A percentile compares a stretch with the other conserved stretches of the same genome.
phyloP scores from a whole-genome alignment of 2,797 vertebrate genomes.

The Micropoecilia bifurca region DNA sequence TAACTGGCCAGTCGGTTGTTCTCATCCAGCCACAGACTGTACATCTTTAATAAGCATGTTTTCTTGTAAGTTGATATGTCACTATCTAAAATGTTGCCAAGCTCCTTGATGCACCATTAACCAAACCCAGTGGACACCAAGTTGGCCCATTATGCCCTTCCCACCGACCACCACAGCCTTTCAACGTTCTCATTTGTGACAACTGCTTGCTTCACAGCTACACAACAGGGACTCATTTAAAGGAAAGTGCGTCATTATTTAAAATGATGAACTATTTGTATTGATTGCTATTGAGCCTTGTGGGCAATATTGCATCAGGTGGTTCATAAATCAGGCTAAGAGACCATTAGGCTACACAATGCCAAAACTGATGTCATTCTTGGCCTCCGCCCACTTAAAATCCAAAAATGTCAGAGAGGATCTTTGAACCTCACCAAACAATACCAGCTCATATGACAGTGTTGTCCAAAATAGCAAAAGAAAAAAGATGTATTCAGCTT shows the following conservation, averaged over 20 bases:
- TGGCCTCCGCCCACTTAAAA: conserved; percentile 22
- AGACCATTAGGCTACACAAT: conserved; percentile 41
- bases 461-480: not conserved
- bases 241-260: conserved; percentile 20
- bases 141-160: conserved; percentile 49
- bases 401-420: conserved; percentile 12
- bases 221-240: conserved; percentile 46
- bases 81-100: conserved; percentile 16
- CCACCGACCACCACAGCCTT: conserved; percentile 13
- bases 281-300: conserved; percentile 44
- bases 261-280: conserved; percentile 44
- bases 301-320: conserved; percentile 22
- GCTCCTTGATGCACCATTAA: conserved; percentile 45
- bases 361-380: conserved; percentile 58
- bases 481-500: not conserved
- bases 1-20: not conserved
- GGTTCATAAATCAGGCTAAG: conserved; percentile 47
- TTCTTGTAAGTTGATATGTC: conserved; percentile 33
- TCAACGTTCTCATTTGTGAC: conserved; percentile 36
- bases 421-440: conserved; percentile 1
- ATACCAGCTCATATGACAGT: not conserved
- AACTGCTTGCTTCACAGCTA: conserved; percentile 21
- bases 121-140: conserved; percentile 32
- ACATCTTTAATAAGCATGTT: not conserved
- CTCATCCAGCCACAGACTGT: not conserved